phyloP scores from a whole-genome alignment of 1,140 invertebrate genomes.

The Helicoverpa zea region DNA sequence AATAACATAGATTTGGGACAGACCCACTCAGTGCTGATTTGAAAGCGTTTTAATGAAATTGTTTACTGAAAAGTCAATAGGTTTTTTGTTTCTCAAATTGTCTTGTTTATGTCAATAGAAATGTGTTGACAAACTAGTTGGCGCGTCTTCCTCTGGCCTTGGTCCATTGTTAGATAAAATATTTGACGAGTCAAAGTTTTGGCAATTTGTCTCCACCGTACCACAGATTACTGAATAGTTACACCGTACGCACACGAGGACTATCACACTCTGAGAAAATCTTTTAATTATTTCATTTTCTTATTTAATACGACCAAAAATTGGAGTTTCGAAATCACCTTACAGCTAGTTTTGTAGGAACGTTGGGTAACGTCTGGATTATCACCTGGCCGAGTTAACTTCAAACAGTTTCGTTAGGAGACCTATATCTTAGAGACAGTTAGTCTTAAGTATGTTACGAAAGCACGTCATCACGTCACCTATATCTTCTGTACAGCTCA shows the following conservation, averaged over 20 bases:
- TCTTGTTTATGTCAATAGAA: not conserved
- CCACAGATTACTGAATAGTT: too few relatives aligned
- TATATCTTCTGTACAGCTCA: conserved; percentile 34
- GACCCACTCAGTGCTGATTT: conserved; percentile 3
- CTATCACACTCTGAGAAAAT: not conserved
- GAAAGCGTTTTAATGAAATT: conserved; percentile 17
- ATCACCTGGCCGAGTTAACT: conserved; percentile 33
- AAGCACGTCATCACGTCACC: not conserved
- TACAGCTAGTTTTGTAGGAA: not conserved
- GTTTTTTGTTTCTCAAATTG: conserved; percentile 5
- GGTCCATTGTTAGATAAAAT: not conserved
- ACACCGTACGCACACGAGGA: not conserved
- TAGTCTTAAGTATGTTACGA: conserved; percentile 13
- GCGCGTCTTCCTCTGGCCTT: conserved; percentile 8
- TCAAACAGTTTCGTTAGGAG: conserved; percentile 29
- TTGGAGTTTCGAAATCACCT: not conserved
- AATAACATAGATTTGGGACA: conserved; percentile 35
- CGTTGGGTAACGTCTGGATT: conserved; percentile 1
- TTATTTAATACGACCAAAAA: too few relatives aligned
- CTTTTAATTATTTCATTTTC: too few relatives aligned
- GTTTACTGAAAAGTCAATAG: not conserved
- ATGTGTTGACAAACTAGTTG: conserved; percentile 7
- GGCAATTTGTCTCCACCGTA: too few relatives aligned
- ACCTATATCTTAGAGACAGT: not conserved
- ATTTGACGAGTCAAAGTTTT: not conserved